Conservation (phyloP, 2,888 invertebrate genomes). For the Cartodere bifasciata region DNA sequence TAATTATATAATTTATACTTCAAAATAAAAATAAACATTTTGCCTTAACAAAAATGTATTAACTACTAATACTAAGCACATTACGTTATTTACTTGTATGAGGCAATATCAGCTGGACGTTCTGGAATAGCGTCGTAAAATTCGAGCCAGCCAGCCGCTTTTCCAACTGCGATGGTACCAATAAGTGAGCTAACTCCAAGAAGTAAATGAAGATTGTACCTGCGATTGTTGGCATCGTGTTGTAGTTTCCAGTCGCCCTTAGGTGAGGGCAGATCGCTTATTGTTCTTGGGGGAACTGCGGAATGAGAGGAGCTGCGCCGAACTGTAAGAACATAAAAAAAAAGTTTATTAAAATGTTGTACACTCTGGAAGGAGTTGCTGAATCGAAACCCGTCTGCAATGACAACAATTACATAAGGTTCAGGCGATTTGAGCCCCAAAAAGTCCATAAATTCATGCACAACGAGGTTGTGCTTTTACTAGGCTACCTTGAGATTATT, state of each 20-base stretch:
- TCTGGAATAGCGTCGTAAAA: slow-evolving; percentile 51
- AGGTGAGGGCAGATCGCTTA: slow-evolving; percentile 70
- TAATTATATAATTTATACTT: no score
- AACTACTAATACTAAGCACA: no score
- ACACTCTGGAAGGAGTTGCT: neutral
- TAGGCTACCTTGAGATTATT: no score
- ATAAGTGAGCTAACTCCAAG: slow-evolving; percentile 42
- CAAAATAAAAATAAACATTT: no score
- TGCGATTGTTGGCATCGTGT: slow-evolving; percentile 50
- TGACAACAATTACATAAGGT: neutral
- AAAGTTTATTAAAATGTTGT: neutral
- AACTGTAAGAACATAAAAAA: slow-evolving; percentile 12
- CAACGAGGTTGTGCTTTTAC: neutral
- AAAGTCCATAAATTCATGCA: neutral
- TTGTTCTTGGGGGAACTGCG: slow-evolving; percentile 32
- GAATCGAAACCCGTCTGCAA: neutral
- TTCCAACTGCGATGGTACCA: slow-evolving; percentile 39
- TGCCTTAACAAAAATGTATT: no score
- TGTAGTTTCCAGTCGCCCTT: slow-evolving; percentile 64
- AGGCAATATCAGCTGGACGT: slow-evolving; percentile 23
- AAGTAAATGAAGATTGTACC: slow-evolving; percentile 53
- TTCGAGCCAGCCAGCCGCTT: slow-evolving; percentile 46
- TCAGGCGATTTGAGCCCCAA: neutral
- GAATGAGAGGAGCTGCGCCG: slow-evolving; percentile 15
- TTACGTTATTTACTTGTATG: slow-evolving; percentile 21